A percentile compares a stretch with the other conserved stretches of the same genome.
These are phyloP conservation scores for Martes martes DNA, from an alignment of 2,113 vertebrate genomes.

Conservation along the genomic window DNA sequence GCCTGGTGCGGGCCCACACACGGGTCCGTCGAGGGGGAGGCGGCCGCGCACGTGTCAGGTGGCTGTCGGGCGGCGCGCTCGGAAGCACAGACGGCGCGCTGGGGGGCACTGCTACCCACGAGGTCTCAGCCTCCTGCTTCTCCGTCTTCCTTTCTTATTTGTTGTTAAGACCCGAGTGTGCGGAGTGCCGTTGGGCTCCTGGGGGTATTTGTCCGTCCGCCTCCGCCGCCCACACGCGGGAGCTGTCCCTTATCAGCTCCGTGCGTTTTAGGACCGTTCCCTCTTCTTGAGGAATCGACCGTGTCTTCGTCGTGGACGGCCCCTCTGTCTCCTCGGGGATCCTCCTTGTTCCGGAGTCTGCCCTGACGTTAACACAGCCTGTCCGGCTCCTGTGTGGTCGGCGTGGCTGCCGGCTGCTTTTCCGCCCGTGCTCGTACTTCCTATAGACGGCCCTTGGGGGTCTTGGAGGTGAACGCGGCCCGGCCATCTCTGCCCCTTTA, in stretches of 20 bases:
- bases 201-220: no score
- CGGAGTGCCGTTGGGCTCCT: accelerated
- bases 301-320: accelerated
- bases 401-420: accelerated
- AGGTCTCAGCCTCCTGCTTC: neutral
- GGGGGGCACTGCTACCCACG: accelerated
- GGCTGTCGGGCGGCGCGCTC: no score
- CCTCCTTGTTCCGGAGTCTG: neutral
- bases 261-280: neutral
- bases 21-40: neutral
- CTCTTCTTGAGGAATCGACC: neutral
- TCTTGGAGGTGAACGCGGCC: neutral
- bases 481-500: neutral
- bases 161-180: neutral
- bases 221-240: accelerated
- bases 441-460: accelerated
- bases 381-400: neutral
- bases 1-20: neutral
- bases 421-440: neutral
- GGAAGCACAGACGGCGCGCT: neutral
- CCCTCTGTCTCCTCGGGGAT: accelerated
- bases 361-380: accelerated
- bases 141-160: neutral
- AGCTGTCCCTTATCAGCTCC: neutral
- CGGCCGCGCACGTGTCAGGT: no score